These are phyloP conservation scores for Ips typographus DNA, from an alignment of 1,140 invertebrate genomes.

Conservation along the genomic window DNA sequence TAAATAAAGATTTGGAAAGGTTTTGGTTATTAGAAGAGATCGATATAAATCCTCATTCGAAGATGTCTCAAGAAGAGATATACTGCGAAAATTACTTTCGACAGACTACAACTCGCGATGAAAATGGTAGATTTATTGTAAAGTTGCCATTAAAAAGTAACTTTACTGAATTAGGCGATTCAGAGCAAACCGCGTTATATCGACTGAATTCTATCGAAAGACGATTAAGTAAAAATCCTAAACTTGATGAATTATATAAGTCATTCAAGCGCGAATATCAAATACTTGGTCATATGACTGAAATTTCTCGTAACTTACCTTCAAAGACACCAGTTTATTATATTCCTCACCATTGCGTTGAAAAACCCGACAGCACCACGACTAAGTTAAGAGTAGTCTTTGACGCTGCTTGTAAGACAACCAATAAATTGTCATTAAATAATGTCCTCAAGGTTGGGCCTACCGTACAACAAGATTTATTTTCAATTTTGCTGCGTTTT, in stretches of 20 bases:
- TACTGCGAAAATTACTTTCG: slow-evolving; percentile 34
- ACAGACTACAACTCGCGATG: slow-evolving; percentile 10
- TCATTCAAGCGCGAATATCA: slow-evolving; percentile 51
- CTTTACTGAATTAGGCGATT: slow-evolving; percentile 35
- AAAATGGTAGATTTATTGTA: slow-evolving; percentile 33
- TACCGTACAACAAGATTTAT: too few species aligned
- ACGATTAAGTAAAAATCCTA: slow-evolving; percentile 29
- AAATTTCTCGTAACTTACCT: slow-evolving; percentile 11
- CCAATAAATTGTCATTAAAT: too few species aligned
- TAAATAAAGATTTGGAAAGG: slow-evolving; percentile 12
- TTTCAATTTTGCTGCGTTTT: too few species aligned
- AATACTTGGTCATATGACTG: slow-evolving; percentile 48
- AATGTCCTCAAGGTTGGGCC: too few species aligned
- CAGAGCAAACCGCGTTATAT: slow-evolving; percentile 33
- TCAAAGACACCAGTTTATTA: slow-evolving; percentile 22
- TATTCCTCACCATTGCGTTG: slow-evolving; percentile 51
- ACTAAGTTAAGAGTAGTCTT: slow-evolving; percentile 41
- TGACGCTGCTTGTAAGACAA: too few species aligned
- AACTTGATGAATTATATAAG: slow-evolving; percentile 42
- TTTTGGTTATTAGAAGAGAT: slow-evolving; percentile 28
- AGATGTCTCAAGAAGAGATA: slow-evolving; percentile 26
- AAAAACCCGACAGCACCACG: slow-evolving; percentile 43
- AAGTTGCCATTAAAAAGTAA: slow-evolving; percentile 28
- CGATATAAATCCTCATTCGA: background rate
- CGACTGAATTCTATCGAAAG: slow-evolving; percentile 35